These are phyloP conservation scores for Ameiurus melas DNA, from an alignment of 2,113 vertebrate genomes.

Conservation along the genomic window DNA sequence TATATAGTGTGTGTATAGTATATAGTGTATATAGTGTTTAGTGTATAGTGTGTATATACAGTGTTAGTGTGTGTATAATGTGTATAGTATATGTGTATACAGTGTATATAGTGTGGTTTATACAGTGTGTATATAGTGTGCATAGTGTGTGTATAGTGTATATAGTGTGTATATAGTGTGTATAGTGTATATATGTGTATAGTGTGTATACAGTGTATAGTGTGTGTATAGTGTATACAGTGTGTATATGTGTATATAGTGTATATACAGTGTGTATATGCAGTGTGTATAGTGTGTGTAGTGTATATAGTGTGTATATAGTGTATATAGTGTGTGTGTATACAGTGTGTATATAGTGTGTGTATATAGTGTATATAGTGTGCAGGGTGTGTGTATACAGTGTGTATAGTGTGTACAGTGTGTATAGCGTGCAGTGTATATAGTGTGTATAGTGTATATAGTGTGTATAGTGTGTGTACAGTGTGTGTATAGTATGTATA, in stretches of 20 bases:
- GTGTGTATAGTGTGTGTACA: too few relatives aligned
- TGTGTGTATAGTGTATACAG: not conserved
- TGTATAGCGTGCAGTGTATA: too few relatives aligned
- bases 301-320: not conserved
- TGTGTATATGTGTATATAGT: not conserved
- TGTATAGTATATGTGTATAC: too few relatives aligned
- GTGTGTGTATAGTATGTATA: not conserved
- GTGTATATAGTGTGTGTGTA: too few relatives aligned
- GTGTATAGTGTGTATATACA: not conserved
- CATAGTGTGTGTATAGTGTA: too few relatives aligned
- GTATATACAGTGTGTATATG: too few relatives aligned
- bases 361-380: too few relatives aligned
- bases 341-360: not conserved
- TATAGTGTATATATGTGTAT: not conserved
- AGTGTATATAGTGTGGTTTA: not conserved
- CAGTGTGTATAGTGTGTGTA: not conserved
- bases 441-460: not conserved
- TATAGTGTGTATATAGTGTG: not conserved
- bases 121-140: not conserved
- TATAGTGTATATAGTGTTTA: too few relatives aligned
- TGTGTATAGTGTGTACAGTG: not conserved
- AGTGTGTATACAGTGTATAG: not conserved
- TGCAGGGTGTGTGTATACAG: not conserved
- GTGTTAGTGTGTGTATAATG: not conserved
- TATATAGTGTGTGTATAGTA: not conserved